Evolutionary conservation across 1,140 invertebrate genomes (phyloP), one percentile per base, ranked within the genome.

Genomic region (Platorchestia sp.): DNA sequence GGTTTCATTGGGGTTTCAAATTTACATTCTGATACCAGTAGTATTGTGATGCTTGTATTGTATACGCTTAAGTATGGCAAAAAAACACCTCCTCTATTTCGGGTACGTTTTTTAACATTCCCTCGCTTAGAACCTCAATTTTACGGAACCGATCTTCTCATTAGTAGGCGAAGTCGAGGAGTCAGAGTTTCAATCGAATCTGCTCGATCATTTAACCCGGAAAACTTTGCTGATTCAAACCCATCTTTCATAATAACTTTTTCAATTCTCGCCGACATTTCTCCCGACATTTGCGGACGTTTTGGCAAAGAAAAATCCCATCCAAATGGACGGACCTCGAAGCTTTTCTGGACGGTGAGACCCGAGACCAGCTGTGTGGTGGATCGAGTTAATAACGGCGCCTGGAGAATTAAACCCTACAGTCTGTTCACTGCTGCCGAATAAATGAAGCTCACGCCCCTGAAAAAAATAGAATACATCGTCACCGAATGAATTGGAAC

Each of bases 231-330:
- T 75, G 59, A 75, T 75, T 75, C 59, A 75, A 75, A 75, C 59
- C 59, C 59, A 75, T 75, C 59, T 75, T 75, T 75, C 59, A 75
- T 75, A 75, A 75, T 75, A 75, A 75, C 59, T 75, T 75, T 75
- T 75, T 36, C 59, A 75, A 75, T 75, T 75, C 59, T 75, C 59
- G 27, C 59, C 59, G 59, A 75, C 59, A 36, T 75, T 75, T 75
- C 59, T 14, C 59, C 36, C 59, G 59, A 75, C 59, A 75, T 75
- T 75, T 75, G 59, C 59, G 59, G 59, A 75, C 59, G 27, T 75
- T 75, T 75, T 75, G 59, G 59, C 59, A 75, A 75, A 75, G 59
- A 75, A 75, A 75, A 75, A 75, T 75, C 27, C 59, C 10, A 3
- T 75, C 59, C 59, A 75, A 75, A 75, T 75, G 59, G 59, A 75